These are phyloP conservation scores for Tragelaphus scriptus DNA, from an alignment of 2,113 vertebrate species.

Conservation along the genomic window DNA sequence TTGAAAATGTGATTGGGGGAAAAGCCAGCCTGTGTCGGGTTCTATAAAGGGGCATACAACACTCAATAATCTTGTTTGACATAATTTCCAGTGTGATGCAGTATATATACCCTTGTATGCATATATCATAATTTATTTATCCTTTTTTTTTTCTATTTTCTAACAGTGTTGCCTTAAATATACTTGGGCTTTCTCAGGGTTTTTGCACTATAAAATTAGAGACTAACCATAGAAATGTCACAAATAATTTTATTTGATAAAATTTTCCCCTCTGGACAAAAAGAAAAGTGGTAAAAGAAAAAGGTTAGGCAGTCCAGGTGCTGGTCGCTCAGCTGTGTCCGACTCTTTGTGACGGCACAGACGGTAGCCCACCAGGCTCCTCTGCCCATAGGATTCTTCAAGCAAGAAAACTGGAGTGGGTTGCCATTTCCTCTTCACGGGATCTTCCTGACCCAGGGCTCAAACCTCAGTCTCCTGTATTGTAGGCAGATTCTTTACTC, in stretches of 20 bases:
- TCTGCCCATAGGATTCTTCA: not conserved
- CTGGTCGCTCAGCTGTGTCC: not conserved
- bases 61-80: constrained; percentile 42
- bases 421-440: not conserved
- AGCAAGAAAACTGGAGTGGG: not conserved
- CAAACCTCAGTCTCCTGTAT: not conserved
- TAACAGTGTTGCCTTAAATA: not conserved
- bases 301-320: not conserved
- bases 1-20: not conserved
- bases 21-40: not conserved
- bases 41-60: not conserved
- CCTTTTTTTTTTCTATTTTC: not conserved
- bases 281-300: not conserved
- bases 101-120: not conserved
- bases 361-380: not conserved
- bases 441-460: not conserved
- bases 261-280: not conserved
- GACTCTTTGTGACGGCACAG: not conserved
- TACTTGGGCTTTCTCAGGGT: not conserved
- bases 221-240: not conserved
- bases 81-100: not conserved
- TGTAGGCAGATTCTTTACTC: not conserved
- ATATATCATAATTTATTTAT: not conserved
- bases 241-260: not conserved
- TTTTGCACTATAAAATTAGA: not conserved